These are phyloP conservation scores for Tympanoctomys barrerae DNA, from an alignment of 2,797 vertebrate genomes.

Conservation along the genomic window DNA sequence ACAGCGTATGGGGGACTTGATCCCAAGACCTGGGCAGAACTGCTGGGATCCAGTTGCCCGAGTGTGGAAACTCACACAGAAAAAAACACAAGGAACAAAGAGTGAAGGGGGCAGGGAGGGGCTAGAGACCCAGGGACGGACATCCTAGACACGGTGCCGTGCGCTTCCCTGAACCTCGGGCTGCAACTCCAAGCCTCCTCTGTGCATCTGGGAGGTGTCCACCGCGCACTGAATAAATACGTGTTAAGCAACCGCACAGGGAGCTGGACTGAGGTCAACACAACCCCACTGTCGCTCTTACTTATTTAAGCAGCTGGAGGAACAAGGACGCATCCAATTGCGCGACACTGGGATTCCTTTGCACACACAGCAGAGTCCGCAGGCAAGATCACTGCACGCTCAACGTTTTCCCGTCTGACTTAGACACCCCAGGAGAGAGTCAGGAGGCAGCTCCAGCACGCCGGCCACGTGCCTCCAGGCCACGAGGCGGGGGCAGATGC, in stretches of 20 bases:
- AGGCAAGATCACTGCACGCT: neutral
- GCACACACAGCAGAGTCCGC: neutral
- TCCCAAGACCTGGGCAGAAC: neutral
- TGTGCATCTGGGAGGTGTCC: neutral
- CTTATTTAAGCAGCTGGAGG: neutral
- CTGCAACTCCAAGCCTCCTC: neutral
- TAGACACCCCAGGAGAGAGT: neutral
- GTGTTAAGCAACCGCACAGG: neutral
- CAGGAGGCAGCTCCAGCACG: neutral
- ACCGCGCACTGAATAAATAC: neutral
- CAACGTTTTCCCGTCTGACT: neutral
- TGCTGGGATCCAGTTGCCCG: fast-evolving
- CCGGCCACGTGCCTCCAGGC: neutral
- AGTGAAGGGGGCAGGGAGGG: neutral
- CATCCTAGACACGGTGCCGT: neutral
- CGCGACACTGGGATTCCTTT: neutral
- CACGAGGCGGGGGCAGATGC: neutral
- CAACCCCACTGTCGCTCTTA: neutral
- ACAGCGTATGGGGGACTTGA: neutral
- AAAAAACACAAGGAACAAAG: neutral
- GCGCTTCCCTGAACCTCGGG: neutral
- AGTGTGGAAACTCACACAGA: fast-evolving
- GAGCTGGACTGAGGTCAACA: neutral
- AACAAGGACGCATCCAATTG: neutral
- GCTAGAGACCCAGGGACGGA: neutral